Conservation (phyloP, 2,113 vertebrate genomes). For the Lepidothrix coronata region DNA sequence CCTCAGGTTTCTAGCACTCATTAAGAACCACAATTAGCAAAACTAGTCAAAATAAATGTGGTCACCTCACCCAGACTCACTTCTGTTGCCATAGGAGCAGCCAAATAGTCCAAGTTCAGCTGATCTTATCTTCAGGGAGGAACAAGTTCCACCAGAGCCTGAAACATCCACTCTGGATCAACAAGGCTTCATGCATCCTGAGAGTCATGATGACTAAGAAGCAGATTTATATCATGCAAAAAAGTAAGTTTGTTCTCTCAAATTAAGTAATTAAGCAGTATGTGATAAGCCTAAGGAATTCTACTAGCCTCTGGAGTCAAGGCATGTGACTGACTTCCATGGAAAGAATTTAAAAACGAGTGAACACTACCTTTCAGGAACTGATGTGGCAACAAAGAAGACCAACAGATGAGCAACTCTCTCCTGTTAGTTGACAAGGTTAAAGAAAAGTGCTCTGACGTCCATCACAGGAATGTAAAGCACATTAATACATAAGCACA, state of each 20-base stretch:
- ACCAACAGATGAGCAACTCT: not conserved
- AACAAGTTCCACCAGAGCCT: conserved; percentile 19
- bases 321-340: not conserved
- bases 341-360: not conserved
- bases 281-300: not conserved
- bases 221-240: conserved; percentile 10
- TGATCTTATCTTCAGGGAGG: conserved; percentile 24
- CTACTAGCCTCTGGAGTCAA: not conserved
- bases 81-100: conserved; percentile 23
- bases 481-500: not conserved
- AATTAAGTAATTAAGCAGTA: conserved; percentile 35
- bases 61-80: not conserved
- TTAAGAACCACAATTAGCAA: not conserved
- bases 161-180: not conserved
- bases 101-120: conserved; percentile 4
- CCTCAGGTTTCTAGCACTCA: not conserved
- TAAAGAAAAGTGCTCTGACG: not conserved
- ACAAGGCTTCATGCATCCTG: not conserved
- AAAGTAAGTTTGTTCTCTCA: conserved; percentile 26
- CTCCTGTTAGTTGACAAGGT: not conserved
- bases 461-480: not conserved
- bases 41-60: not conserved
- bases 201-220: not conserved
- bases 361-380: not conserved
- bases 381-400: not conserved